Evolutionary conservation across 53 echinoderm and acorn worm species (phyloP).

Genomic region (Paelopatides confundens): DNA sequence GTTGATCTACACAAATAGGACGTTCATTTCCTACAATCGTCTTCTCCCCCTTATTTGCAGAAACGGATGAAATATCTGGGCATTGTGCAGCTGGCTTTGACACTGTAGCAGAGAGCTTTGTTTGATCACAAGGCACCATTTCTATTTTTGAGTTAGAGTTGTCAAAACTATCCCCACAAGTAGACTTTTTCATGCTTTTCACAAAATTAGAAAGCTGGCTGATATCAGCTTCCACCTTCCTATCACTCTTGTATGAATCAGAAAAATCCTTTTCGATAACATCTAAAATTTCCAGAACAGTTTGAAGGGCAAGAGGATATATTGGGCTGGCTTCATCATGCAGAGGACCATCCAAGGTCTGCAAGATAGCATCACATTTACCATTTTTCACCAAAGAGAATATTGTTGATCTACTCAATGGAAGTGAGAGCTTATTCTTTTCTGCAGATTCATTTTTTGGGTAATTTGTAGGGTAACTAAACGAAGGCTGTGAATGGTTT

Average conservation of each 20-base stretch:
- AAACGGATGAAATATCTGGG: not conserved
- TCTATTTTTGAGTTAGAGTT: not conserved
- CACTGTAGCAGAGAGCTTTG: not conserved
- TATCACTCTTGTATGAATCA: not conserved
- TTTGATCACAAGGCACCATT: not conserved
- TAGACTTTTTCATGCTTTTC: conserved; percentile 11
- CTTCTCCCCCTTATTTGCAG: not conserved
- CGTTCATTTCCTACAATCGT: too few relatives aligned
- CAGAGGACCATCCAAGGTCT: not conserved
- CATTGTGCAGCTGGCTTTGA: not conserved
- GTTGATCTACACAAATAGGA: too few relatives aligned
- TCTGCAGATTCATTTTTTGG: not conserved
- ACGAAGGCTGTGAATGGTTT: not conserved
- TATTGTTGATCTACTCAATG: conserved; percentile 31
- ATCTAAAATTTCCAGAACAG: conserved; percentile 22
- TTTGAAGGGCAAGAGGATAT: conserved; percentile 24
- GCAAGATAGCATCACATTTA: not conserved
- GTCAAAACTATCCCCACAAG: not conserved
- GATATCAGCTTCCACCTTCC: conserved; percentile 2
- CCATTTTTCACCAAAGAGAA: conserved; percentile 11
- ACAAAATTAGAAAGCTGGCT: not conserved
- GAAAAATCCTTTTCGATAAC: conserved; percentile 33
- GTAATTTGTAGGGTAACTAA: not conserved
- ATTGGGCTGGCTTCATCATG: conserved; percentile 28
- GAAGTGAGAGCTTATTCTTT: not conserved